Percentiles rank a stretch among this genome's conserved stretches.
phyloP scores from a whole-genome alignment of 2,888 invertebrate genomes.

The Petrolisthes manimaculis region DNA sequence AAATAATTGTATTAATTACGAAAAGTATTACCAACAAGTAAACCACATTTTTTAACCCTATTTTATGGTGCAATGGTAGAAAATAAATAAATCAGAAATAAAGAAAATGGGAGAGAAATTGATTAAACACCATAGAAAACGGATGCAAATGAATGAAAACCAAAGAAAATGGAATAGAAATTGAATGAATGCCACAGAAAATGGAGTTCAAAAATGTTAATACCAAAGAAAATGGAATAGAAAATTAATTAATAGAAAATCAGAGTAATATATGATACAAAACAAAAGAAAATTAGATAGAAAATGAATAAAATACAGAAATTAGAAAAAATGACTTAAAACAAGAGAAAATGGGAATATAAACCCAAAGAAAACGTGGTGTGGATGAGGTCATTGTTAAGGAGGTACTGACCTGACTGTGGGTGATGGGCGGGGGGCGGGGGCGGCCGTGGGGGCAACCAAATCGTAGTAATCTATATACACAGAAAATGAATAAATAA shows the following conservation, averaged over 20 bases:
- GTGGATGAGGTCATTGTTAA: background rate
- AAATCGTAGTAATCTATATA: conserved; percentile 52
- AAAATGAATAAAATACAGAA: background rate
- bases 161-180: background rate
- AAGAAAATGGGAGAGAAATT: background rate
- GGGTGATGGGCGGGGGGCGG: conserved; percentile 17
- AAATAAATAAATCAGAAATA: no score
- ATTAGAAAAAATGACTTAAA: background rate
- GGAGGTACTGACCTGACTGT: background rate
- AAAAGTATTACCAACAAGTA: no score
- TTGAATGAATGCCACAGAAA: background rate
- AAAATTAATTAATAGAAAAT: background rate
- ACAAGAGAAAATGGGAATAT: background rate
- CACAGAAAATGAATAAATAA: conserved; percentile 5
- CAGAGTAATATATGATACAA: background rate
- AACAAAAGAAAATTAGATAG: background rate
- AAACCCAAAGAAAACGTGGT: background rate
- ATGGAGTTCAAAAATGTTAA: background rate
- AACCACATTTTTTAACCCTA: no score
- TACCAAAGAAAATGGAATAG: background rate
- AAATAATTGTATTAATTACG: no score
- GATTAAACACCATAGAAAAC: background rate
- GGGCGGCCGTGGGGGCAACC: conserved; percentile 36
- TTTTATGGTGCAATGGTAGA: no score
- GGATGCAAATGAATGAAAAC: background rate